Evolutionary conservation across 2,888 invertebrate species (phyloP).

Genomic region (Acanthosepion pharaonis): DNA sequence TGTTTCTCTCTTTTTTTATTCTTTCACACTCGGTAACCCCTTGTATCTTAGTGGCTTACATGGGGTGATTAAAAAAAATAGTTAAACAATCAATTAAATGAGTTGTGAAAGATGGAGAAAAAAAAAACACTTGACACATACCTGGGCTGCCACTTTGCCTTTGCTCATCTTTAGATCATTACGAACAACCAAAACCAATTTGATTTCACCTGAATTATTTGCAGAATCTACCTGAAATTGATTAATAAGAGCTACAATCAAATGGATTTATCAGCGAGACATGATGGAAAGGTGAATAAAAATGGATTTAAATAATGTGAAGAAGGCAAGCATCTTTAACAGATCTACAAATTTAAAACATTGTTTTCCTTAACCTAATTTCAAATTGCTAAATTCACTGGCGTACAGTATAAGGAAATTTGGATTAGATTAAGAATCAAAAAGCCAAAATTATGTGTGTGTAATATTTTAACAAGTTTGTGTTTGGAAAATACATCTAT

Average conservation of each 20-base stretch:
- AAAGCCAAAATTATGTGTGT: too few relatives aligned
- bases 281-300: neutral
- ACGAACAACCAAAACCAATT: constrained; percentile 89
- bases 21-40: too few relatives aligned
- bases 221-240: neutral
- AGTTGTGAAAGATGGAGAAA: neutral
- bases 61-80: too few relatives aligned
- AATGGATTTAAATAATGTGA: neutral
- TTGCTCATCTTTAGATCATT: constrained; percentile 95
- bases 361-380: neutral
- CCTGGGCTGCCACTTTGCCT: constrained; percentile 91
- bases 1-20: too few relatives aligned
- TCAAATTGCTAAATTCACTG: too few relatives aligned
- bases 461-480: too few relatives aligned
- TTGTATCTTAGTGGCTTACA: too few relatives aligned
- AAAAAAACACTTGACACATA: constrained; percentile 54
- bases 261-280: neutral
- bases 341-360: neutral
- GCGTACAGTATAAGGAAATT: too few relatives aligned
- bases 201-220: constrained; percentile 73
- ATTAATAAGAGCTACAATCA: neutral
- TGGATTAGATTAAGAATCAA: too few relatives aligned
- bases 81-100: neutral
- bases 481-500: too few relatives aligned
- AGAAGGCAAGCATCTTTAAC: neutral